phyloP scores from a whole-genome alignment of 2,113 vertebrate genomes.

The Papio anubis region DNA sequence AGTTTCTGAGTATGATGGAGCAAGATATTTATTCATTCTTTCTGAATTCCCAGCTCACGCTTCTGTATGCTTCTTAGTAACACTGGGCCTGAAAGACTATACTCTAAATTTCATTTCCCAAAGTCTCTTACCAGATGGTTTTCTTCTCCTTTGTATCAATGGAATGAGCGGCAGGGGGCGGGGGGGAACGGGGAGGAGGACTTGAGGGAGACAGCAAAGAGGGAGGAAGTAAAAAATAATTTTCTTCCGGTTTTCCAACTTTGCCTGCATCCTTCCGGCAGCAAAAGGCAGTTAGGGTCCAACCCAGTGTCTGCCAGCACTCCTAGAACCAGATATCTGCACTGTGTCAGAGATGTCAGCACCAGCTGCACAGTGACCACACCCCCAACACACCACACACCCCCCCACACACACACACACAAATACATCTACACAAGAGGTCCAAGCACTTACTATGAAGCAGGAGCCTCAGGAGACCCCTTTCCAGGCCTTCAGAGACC shows the following conservation, averaged over 20 bases:
- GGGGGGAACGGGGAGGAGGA: too few species aligned
- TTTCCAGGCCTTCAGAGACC: not conserved
- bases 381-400: fast-evolving
- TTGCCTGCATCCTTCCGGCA: not conserved
- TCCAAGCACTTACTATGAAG: not conserved
- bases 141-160: not conserved
- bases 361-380: not conserved
- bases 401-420: fast-evolving
- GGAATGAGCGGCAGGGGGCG: fast-evolving
- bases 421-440: too few species aligned
- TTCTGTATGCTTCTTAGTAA: not conserved
- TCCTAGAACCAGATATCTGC: not conserved
- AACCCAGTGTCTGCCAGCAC: not conserved
- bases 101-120: not conserved
- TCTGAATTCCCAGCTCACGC: not conserved
- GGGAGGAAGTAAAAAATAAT: not conserved
- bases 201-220: not conserved
- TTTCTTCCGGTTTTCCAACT: not conserved
- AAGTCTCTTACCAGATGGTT: not conserved
- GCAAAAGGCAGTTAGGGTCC: not conserved
- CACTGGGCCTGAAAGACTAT: not conserved
- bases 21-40: not conserved
- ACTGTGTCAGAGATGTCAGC: not conserved
- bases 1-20: not conserved
- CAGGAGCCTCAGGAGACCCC: fast-evolving